Base-by-base conservation (phyloP, 2,797 vertebrate genomes). In the Sylvia borin region DNA sequence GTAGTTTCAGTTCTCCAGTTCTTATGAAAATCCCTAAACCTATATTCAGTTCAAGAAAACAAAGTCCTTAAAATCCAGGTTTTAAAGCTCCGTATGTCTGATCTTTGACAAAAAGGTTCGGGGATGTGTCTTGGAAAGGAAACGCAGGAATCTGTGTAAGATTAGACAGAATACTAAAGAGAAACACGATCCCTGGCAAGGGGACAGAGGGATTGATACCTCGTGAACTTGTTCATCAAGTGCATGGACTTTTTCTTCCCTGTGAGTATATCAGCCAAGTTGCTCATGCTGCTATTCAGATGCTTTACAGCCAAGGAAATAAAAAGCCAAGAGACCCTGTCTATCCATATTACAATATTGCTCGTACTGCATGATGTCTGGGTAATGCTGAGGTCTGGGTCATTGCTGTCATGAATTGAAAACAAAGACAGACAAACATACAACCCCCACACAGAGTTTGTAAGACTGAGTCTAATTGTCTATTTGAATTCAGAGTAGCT, bases 91-190 rank as follows among this genome's bases (percentile, higher is more conserved):
- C 32, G 26, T 14, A 3, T 10, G 24, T 90, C 68, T 91, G n/a
- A 25, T 65, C 72, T 93, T 72, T 75, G 50, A 71, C 79, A 92
- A 66, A 92, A 88, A 57, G 21, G 14, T 64, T 29, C 3, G 13
- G 42, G 43, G 36, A 64, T 43, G 18, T 61, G 47, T 45, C 68
- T 88, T 80, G 66, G 43, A 93, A 89, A 85, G 54, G 27, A 88
- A 94, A 70, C 48, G 24, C 29, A 72, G 36, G 20, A 88, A 80
- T 76, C 36, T 76, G 27, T 67, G 48, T 62, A 76, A 87, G 65
- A 75, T 86, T 61, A 82, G 61, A 36, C 42, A 53, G 88, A 89
- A 90, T 92, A 75, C 58, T 88, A 66, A 88, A 80, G 27, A 93
- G 43, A 75, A 96, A 62, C 27, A 13, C 9, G 62, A 83, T 93